These are phyloP conservation scores for Ecdyonurus torrentis DNA, from an alignment of 2,888 invertebrate species.

Conservation along the genomic window DNA sequence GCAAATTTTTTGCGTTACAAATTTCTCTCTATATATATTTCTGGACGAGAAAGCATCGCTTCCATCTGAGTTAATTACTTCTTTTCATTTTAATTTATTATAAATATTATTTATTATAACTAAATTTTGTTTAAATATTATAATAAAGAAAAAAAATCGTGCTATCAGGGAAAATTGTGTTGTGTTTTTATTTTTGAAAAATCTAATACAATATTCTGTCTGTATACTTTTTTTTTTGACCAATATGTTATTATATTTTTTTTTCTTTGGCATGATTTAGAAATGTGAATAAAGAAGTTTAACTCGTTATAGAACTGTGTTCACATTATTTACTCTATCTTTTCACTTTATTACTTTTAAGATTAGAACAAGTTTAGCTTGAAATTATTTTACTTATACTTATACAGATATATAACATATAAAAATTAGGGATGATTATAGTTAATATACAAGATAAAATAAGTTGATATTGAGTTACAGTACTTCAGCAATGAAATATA, in stretches of 20 bases:
- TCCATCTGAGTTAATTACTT: not conserved
- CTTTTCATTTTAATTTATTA: not conserved
- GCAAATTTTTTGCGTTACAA: not conserved
- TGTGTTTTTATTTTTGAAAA: not conserved
- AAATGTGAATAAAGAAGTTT: not conserved
- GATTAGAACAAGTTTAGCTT: too few species aligned
- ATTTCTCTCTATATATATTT: not conserved
- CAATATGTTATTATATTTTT: not conserved
- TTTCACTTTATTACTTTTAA: not conserved
- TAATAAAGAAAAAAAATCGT: not conserved
- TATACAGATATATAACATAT: too few species aligned
- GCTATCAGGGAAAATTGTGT: slow-evolving; percentile 1
- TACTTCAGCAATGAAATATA: too few species aligned
- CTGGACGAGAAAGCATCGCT: not conserved
- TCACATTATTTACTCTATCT: not conserved
- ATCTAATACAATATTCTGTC: not conserved
- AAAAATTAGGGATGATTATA: too few species aligned
- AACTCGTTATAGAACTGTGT: not conserved
- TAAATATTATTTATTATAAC: too few species aligned
- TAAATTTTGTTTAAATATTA: too few species aligned
- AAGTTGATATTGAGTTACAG: too few species aligned
- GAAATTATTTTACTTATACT: too few species aligned
- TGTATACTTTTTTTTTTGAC: not conserved
- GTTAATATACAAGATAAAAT: too few species aligned
- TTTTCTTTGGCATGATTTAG: not conserved